Evolutionary conservation across 2,797 vertebrate species (phyloP).

Genomic region (Sebastes cheni): DNA sequence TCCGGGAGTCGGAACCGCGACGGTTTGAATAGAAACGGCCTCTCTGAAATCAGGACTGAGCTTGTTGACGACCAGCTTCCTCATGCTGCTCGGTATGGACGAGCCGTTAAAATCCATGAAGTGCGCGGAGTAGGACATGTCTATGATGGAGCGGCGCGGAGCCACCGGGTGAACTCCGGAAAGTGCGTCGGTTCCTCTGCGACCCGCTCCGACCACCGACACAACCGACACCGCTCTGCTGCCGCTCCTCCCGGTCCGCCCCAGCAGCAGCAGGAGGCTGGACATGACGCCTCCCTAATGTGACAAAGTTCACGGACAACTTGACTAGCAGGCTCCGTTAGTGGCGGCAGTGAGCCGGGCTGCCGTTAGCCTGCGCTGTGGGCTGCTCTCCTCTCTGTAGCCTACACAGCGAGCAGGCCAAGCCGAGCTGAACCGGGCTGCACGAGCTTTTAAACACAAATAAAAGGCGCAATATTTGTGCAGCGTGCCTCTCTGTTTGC

Average conservation of each 20-base stretch:
- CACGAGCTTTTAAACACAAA: background rate
- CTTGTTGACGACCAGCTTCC: conserved; percentile 89
- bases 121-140: conserved; percentile 92
- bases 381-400: conserved; percentile 7
- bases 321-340: conserved; percentile 13
- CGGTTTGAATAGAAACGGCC: conserved; percentile 84
- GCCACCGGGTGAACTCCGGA: conserved; percentile 50
- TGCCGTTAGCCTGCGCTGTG: conserved; percentile 59
- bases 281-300: conserved; percentile 65
- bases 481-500: background rate
- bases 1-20: conserved; percentile 88
- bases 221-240: conserved; percentile 39
- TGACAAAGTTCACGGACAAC: conserved; percentile 77
- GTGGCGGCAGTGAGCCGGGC: conserved; percentile 21
- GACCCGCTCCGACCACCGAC: conserved; percentile 10
- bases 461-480: background rate
- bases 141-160: conserved; percentile 85
- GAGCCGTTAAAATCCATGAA: conserved; percentile 95
- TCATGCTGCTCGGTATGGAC: conserved; percentile 89
- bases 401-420: conserved; percentile 12
- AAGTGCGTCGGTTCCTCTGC: conserved; percentile 59
- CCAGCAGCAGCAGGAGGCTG: conserved; percentile 16
- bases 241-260: conserved; percentile 15
- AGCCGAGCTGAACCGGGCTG: background rate
- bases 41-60: conserved; percentile 90